Percentiles rank a stretch among this genome's conserved stretches.
Conservation (phyloP, 2,113 vertebrate species). For the Aphyosemion australe region DNA sequence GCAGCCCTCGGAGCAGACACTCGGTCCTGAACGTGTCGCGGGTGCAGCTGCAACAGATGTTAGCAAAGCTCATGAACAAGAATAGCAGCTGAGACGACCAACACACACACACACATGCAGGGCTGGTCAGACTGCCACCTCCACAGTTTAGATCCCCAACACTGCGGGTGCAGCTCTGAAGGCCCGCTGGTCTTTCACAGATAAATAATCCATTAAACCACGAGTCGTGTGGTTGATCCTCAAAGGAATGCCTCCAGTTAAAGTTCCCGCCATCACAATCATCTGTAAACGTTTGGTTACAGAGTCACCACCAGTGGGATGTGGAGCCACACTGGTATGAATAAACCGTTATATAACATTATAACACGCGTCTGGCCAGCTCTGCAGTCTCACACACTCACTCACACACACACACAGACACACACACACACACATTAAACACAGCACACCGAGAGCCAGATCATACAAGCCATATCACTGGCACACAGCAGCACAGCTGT, state of each 20-base stretch:
- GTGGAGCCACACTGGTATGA: background rate
- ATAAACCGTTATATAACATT: background rate
- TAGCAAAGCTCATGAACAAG: slow-evolving; percentile 96
- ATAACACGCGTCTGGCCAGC: slow-evolving; percentile 1
- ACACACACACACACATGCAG: slow-evolving; percentile 18
- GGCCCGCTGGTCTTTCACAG: no score
- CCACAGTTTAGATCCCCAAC: no score
- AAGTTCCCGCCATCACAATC: background rate
- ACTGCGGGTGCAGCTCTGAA: no score
- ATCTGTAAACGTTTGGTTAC: background rate
- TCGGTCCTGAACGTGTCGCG: slow-evolving; percentile 92
- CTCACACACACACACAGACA: slow-evolving; percentile 2
- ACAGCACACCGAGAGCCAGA: slow-evolving; percentile 31
- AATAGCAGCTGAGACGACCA: slow-evolving; percentile 82
- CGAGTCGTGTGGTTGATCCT: no score
- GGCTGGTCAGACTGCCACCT: slow-evolving; percentile 7
- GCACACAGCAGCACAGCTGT: slow-evolving; percentile 22
- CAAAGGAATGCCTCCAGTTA: no score
- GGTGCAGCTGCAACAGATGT: slow-evolving; percentile 96
- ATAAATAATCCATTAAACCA: no score
- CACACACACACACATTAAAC: background rate
- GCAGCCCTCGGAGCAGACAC: slow-evolving; percentile 93
- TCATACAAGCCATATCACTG: slow-evolving; percentile 53
- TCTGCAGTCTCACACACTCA: slow-evolving; percentile 29
- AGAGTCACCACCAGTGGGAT: no score